Base-by-base conservation (phyloP, 1,140 invertebrate species). In the Aradophagus sp. region DNA sequence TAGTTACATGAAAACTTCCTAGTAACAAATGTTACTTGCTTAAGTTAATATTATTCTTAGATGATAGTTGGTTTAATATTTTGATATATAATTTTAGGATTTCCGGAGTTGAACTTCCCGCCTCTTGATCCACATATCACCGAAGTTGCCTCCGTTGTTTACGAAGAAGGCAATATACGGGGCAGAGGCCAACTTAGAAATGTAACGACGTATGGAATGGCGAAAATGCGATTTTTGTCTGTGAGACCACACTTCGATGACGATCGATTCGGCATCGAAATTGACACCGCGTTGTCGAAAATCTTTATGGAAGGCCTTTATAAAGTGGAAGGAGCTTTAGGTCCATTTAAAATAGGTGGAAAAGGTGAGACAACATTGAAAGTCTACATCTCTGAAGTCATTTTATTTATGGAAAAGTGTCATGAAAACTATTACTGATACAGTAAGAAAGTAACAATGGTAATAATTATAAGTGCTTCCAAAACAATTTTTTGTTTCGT, bases 201-300 rank as follows among this genome's bases (percentile, higher is more conserved):
- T 52, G 82, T 85, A 6, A 81, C 82, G 15, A 81, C 85, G 0
- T 81, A 81, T 50, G 89, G 88, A 2, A 48, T 89, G 2, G 80
- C 84, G 12, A 78, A 78, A 16, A 62, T 83, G 2, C 80, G 74
- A 23, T 87, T 89, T 41, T 77, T 86, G n/a, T 86, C 87, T 16
- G 86, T 86, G 1, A 86, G 85, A 81, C 87, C 88, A 1, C 73
- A 82, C 11, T 80, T 86, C 7, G 77, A 85, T 8, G 86, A 86
- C 13, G 84, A 89, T 29, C 73, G 66, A 13, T 87, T 88, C 50
- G 79, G 84, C 5, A 35, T 90, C 38, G 88, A 89, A 77, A 52
- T 89, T 4, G 88, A 89, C 50, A 74, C 88, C 41, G 84, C 81
- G 2, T 74, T 85, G 0, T 87, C 87, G 7, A 80, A 80, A 62